These are phyloP conservation scores for Porites rus DNA, from an alignment of 92 coral and sea anemone genomes.

Conservation along the genomic window DNA sequence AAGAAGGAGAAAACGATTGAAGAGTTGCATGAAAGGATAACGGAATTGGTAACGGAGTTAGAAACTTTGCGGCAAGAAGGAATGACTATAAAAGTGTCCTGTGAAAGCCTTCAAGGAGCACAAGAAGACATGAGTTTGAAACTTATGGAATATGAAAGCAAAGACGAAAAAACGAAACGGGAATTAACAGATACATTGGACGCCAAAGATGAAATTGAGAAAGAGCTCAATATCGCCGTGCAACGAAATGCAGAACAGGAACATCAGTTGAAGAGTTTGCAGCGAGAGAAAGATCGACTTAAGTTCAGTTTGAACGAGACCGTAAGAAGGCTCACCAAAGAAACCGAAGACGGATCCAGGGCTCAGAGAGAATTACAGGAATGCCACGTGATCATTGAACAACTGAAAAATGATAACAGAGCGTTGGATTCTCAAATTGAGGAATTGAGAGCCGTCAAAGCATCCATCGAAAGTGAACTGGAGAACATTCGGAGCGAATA, in stretches of 20 bases:
- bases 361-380: conserved; percentile 69
- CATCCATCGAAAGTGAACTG: conserved; percentile 60
- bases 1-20: conserved; percentile 82
- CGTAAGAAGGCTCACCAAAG: conserved; percentile 60
- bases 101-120: conserved; percentile 69
- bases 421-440: conserved; percentile 68
- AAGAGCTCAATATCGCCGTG: conserved; percentile 52
- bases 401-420: conserved; percentile 52
- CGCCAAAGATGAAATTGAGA: conserved; percentile 69
- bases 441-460: conserved; percentile 66
- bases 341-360: conserved; percentile 70
- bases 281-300: conserved; percentile 75
- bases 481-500: conserved; percentile 60
- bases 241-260: conserved; percentile 57
- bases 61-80: conserved; percentile 75
- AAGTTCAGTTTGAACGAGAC: conserved; percentile 70
- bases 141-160: conserved; percentile 61
- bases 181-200: conserved; percentile 67
- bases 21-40: conserved; percentile 72
- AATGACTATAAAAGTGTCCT: conserved; percentile 75
- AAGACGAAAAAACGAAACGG: conserved; percentile 63
- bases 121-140: conserved; percentile 72
- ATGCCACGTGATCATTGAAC: conserved; percentile 54
- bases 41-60: conserved; percentile 74
- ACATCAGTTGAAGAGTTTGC: conserved; percentile 58